Evolutionary conservation across 2,113 vertebrate species (phyloP).

Genomic region (Trinectes maculatus): DNA sequence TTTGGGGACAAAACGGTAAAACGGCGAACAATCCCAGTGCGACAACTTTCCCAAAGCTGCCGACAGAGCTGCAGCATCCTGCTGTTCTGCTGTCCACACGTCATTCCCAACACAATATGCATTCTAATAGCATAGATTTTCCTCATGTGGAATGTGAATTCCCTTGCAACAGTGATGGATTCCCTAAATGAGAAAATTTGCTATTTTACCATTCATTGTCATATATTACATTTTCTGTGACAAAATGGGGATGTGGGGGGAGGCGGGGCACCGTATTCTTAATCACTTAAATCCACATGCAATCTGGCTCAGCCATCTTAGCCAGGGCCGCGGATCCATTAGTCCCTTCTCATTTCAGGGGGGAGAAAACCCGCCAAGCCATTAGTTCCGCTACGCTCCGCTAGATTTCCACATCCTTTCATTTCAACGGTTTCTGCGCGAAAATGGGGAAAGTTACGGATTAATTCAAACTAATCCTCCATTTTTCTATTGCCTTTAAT

Average conservation of each 20-base stretch:
- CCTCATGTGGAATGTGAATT: conserved; percentile 7
- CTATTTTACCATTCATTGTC: conserved; percentile 59
- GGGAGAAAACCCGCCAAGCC: conserved; percentile 55
- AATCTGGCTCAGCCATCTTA: conserved; percentile 74
- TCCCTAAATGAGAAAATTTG: conserved; percentile 42
- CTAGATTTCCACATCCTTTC: conserved; percentile 71
- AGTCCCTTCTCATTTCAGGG: conserved; percentile 69
- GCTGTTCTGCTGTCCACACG: not conserved
- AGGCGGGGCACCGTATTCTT: conserved; percentile 48
- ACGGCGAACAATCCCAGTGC: not conserved
- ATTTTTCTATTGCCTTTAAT: conserved; percentile 75
- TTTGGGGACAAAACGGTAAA: not conserved
- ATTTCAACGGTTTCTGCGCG: conserved; percentile 62
- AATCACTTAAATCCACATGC: conserved; percentile 74
- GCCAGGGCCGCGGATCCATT: conserved; percentile 64
- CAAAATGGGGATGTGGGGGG: conserved; percentile 40
- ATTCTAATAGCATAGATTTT: conserved; percentile 23
- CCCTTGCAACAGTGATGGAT: not conserved
- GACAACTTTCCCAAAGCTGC: not conserved
- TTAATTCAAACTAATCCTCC: conserved; percentile 75
- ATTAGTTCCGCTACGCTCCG: conserved; percentile 74
- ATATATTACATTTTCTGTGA: conserved; percentile 61
- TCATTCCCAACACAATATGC: not conserved
- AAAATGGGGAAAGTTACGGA: conserved; percentile 74
- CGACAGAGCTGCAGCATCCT: conserved; percentile 1